A percentile compares a stretch with the other conserved stretches of the same genome.
These are phyloP conservation scores for Argyrosomus regius DNA, from an alignment of 2,797 vertebrate species.

Conservation along the genomic window DNA sequence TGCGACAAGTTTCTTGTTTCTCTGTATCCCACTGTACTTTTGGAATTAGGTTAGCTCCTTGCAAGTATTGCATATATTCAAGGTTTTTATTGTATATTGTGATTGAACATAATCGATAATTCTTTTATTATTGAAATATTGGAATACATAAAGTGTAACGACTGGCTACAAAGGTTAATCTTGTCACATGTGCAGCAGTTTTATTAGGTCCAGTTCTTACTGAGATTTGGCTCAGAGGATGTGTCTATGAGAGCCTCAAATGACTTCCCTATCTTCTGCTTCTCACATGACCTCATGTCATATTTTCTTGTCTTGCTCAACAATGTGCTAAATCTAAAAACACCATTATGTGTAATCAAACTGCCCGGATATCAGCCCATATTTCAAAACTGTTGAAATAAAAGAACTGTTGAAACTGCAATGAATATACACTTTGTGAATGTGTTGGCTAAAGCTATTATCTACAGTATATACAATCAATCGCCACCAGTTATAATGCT, in stretches of 20 bases:
- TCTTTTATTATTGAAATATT: background rate
- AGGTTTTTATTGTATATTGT: background rate
- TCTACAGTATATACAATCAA: conserved; percentile 22
- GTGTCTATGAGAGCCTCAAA: background rate
- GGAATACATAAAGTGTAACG: background rate
- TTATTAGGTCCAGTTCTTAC: conserved; percentile 26
- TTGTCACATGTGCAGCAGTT: conserved; percentile 46
- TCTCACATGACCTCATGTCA: conserved; percentile 54
- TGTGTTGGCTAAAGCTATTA: background rate
- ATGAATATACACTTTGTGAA: background rate
- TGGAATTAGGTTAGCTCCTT: conserved; percentile 1
- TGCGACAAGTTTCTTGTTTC: conserved; percentile 27
- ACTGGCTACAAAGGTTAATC: conserved; percentile 35
- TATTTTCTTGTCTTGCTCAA: conserved; percentile 25
- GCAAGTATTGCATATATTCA: background rate
- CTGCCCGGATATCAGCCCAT: background rate
- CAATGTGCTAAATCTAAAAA: conserved; percentile 7
- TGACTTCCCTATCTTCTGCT: conserved; percentile 46
- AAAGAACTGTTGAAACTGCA: background rate
- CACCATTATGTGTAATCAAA: conserved; percentile 9
- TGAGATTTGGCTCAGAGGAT: conserved; percentile 22
- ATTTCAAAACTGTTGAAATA: conserved; percentile 8
- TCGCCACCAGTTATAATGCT: background rate
- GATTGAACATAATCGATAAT: background rate
- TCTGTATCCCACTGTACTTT: background rate